These are phyloP conservation scores for Percopsis omiscomaycus DNA, from an alignment of 2,797 vertebrate genomes.

Conservation along the genomic window DNA sequence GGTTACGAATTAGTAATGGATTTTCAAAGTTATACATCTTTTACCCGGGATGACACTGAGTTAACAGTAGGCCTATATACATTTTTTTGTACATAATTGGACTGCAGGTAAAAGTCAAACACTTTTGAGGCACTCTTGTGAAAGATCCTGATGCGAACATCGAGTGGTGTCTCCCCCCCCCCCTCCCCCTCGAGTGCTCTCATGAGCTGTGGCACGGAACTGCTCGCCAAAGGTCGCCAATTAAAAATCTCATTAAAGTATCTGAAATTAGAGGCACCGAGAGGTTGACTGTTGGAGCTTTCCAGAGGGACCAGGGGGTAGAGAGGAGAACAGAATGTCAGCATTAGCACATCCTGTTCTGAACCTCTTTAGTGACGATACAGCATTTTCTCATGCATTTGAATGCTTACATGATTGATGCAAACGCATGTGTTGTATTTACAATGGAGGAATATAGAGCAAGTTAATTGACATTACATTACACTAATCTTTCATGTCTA, in stretches of 20 bases:
- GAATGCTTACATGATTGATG: too few relatives aligned
- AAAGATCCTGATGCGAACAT: slow-evolving; percentile 34
- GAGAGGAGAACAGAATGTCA: slow-evolving; percentile 66
- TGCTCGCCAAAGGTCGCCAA: slow-evolving; percentile 77
- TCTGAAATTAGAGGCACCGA: slow-evolving; percentile 76
- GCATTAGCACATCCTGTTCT: slow-evolving; percentile 44
- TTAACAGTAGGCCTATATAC: too few relatives aligned
- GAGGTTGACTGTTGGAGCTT: slow-evolving; percentile 68
- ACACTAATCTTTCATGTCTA: too few relatives aligned
- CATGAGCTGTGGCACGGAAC: slow-evolving; percentile 59
- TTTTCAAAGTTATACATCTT: too few relatives aligned
- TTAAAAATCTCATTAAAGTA: slow-evolving; percentile 82
- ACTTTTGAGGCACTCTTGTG: slow-evolving; percentile 15
- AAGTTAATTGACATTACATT: too few relatives aligned
- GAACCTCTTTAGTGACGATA: slow-evolving; percentile 51
- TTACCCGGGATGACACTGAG: not conserved
- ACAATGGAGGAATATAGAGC: too few relatives aligned
- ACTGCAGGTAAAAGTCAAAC: slow-evolving; percentile 17
- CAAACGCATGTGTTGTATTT: too few relatives aligned
- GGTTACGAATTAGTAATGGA: too few relatives aligned
- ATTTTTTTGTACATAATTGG: not conserved
- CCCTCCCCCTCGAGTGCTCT: slow-evolving; percentile 60
- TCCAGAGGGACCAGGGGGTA: slow-evolving; percentile 59
- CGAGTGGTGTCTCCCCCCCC: slow-evolving; percentile 32
- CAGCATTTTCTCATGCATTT: slow-evolving; percentile 19